Percentiles rank a stretch among this genome's conserved stretches.
Conservation (phyloP, 2,113 vertebrate species). For the Pseudorasbora parva region DNA sequence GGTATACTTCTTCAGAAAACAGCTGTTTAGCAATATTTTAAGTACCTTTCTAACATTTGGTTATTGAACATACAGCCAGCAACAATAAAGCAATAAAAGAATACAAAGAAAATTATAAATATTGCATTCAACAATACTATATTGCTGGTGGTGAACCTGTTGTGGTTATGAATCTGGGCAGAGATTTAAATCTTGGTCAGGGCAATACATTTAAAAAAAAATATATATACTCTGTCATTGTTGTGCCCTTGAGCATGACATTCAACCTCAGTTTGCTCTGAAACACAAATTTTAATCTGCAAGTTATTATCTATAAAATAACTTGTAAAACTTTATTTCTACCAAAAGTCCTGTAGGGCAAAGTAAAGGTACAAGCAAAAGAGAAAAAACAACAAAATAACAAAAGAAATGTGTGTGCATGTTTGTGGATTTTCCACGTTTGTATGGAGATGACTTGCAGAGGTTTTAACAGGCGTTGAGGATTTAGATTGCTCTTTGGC, state of each 20-base stretch:
- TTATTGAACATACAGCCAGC: not conserved
- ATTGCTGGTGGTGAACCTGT: not conserved
- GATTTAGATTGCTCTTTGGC: constrained; percentile 56
- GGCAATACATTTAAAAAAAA: too few species aligned
- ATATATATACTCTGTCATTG: not conserved
- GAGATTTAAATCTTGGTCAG: too few species aligned
- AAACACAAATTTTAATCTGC: not conserved
- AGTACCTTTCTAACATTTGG: not conserved
- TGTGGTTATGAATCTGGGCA: not conserved
- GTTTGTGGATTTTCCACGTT: constrained; percentile 37
- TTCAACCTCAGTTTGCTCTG: not conserved
- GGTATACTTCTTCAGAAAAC: not conserved
- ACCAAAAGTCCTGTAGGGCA: not conserved
- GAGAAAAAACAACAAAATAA: constrained; percentile 14
- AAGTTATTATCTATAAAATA: not conserved
- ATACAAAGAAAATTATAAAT: not conserved
- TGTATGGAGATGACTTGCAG: constrained; percentile 44
- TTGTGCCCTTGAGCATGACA: not conserved
- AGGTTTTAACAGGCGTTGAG: constrained; percentile 48
- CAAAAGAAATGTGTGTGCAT: constrained; percentile 12
- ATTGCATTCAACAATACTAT: not conserved
- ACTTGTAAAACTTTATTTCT: not conserved
- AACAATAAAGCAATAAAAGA: not conserved
- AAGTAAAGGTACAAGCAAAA: not conserved
- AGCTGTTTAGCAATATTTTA: not conserved